phyloP scores from a whole-genome alignment of 2,888 invertebrate species.

The Orthosia gothica region DNA sequence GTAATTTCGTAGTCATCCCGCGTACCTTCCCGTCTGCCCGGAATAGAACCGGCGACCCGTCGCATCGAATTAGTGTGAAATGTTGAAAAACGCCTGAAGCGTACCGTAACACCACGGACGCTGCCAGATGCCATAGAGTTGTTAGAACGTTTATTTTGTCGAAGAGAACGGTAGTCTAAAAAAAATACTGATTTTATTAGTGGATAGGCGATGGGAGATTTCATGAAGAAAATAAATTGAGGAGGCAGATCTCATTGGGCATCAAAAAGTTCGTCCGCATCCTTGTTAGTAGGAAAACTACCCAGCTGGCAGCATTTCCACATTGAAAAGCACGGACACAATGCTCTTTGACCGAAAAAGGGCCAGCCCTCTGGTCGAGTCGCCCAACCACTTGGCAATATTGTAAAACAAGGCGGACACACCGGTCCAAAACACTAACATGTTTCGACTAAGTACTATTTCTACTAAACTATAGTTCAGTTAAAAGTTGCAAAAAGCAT shows the following conservation, averaged over 20 bases:
- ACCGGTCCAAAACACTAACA: not conserved
- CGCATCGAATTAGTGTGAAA: slow-evolving; percentile 89
- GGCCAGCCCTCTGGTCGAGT: no score
- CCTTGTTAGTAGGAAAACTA: no score
- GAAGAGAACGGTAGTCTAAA: slow-evolving; percentile 3
- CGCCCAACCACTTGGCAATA: not conserved
- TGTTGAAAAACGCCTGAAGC: slow-evolving; percentile 85
- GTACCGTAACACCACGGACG: slow-evolving; percentile 68
- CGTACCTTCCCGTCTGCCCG: slow-evolving; percentile 77
- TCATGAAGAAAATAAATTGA: no score
- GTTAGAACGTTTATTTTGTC: slow-evolving; percentile 39
- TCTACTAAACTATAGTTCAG: no score
- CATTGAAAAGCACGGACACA: no score
- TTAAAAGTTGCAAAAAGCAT: not conserved
- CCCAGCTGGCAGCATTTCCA: no score
- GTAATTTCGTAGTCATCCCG: slow-evolving; percentile 73
- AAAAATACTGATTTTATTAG: not conserved
- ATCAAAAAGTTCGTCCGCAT: no score
- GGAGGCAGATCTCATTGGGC: no score
- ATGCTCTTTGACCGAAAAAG: no score
- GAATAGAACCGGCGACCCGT: slow-evolving; percentile 89
- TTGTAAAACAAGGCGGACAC: not conserved
- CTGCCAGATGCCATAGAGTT: slow-evolving; percentile 71
- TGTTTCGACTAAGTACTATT: no score
- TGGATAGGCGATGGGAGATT: not conserved